These are phyloP conservation scores for Nymphalis c-album DNA, from an alignment of 2,888 invertebrate genomes.

Conservation along the genomic window DNA sequence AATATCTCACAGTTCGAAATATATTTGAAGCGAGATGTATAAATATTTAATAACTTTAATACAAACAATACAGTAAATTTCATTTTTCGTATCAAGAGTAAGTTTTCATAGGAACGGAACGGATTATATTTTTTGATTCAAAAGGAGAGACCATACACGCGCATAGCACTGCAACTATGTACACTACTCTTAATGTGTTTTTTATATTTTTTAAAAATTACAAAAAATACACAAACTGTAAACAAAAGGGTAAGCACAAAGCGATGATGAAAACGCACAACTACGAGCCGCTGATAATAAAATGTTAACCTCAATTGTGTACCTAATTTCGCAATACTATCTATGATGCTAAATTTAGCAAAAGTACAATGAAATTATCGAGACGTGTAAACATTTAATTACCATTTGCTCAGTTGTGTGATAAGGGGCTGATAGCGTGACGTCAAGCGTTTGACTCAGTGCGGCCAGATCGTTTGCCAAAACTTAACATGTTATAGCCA, in stretches of 20 bases:
- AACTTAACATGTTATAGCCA: slow-evolving; percentile 15
- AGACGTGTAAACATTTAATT: slow-evolving; percentile 36
- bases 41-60: too few relatives aligned
- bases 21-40: too few relatives aligned
- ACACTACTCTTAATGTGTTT: too few relatives aligned
- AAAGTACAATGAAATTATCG: slow-evolving; percentile 36
- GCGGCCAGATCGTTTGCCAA: slow-evolving; percentile 22
- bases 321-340: slow-evolving; percentile 21
- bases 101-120: too few relatives aligned
- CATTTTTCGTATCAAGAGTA: too few relatives aligned
- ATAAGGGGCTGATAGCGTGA: slow-evolving; percentile 35
- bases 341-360: slow-evolving; percentile 30
- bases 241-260: slow-evolving; percentile 1
- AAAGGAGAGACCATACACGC: too few relatives aligned
- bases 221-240: not conserved
- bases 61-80: too few relatives aligned
- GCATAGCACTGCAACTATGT: too few relatives aligned
- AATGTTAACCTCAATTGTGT: slow-evolving; percentile 17
- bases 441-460: slow-evolving; percentile 34
- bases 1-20: too few relatives aligned
- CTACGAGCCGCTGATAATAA: slow-evolving; percentile 6
- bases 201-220: not conserved
- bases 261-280: slow-evolving; percentile 3
- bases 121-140: too few relatives aligned
- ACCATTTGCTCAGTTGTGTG: slow-evolving; percentile 30